A percentile compares a stretch with the other conserved stretches of the same genome.
Evolutionary conservation across 2,113 vertebrate genomes (phyloP).

Genomic region (Naja naja): DNA sequence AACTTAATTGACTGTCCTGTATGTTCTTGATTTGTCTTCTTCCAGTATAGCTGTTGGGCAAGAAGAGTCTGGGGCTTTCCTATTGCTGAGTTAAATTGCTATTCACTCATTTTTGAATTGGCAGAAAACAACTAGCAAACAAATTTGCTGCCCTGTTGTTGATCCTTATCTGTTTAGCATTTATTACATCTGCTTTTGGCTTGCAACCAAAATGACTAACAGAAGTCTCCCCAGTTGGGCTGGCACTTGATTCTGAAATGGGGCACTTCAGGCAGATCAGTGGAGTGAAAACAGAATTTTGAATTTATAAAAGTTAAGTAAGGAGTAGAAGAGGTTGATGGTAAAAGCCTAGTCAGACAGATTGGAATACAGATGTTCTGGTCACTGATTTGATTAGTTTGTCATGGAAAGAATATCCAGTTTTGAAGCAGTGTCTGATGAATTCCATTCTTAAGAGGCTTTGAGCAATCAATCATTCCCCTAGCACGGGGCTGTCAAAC

Average conservation of each 20-base stretch:
- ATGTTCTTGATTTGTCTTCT: neutral
- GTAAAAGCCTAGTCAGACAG: neutral
- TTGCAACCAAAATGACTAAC: neutral
- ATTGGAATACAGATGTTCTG: neutral
- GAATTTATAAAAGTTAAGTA: neutral
- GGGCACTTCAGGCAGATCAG: neutral
- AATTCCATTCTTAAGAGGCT: neutral
- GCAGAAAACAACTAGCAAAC: neutral
- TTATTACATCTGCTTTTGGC: neutral
- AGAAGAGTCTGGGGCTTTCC: neutral
- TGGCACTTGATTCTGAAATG: neutral
- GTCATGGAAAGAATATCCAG: neutral
- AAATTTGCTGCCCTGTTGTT: neutral
- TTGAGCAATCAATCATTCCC: neutral
- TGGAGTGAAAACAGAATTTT: neutral
- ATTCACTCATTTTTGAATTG: neutral
- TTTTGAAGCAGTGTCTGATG: neutral
- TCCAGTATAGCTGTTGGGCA: neutral
- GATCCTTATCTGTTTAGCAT: neutral
- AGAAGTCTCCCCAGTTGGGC: neutral
- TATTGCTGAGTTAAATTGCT: neutral
- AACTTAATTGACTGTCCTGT: neutral
- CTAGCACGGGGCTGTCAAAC: no score
- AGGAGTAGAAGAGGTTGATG: neutral
- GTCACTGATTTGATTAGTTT: neutral